phyloP scores from a whole-genome alignment of 2,113 vertebrate species.

The Elachura formosa region DNA sequence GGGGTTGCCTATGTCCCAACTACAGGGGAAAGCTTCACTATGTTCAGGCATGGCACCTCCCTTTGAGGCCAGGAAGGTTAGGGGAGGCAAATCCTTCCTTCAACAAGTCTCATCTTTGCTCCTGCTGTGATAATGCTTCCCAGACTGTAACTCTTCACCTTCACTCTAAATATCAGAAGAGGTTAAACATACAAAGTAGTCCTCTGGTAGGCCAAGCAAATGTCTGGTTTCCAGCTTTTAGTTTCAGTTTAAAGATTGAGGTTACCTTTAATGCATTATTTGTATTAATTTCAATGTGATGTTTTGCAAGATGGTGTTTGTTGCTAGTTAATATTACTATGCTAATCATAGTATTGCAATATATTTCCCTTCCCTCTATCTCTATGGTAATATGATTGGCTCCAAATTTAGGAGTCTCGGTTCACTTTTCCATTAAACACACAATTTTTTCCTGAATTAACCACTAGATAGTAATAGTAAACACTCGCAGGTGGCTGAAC shows the following conservation, averaged over 20 bases:
- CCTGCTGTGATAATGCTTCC: background rate
- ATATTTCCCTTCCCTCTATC: background rate
- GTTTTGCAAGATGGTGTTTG: background rate
- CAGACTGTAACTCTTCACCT: background rate
- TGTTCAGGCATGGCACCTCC: background rate
- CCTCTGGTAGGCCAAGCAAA: background rate
- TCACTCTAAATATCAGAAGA: background rate
- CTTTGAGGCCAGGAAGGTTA: background rate
- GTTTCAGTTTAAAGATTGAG: background rate
- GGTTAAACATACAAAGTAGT: background rate
- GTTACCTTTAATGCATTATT: background rate
- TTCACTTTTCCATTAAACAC: background rate
- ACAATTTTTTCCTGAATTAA: background rate
- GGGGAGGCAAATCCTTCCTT: background rate
- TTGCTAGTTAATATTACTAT: background rate
- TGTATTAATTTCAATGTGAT: background rate
- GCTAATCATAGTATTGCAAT: background rate
- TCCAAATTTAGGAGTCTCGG: background rate
- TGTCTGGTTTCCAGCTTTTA: background rate
- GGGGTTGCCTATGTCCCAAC: background rate
- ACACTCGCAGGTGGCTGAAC: slow-evolving; percentile 36
- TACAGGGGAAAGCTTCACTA: background rate
- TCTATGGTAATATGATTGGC: background rate
- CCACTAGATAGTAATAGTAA: background rate
- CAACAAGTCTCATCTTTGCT: background rate